phyloP scores from a whole-genome alignment of 2,888 invertebrate species.

The Melitaea athalia region DNA sequence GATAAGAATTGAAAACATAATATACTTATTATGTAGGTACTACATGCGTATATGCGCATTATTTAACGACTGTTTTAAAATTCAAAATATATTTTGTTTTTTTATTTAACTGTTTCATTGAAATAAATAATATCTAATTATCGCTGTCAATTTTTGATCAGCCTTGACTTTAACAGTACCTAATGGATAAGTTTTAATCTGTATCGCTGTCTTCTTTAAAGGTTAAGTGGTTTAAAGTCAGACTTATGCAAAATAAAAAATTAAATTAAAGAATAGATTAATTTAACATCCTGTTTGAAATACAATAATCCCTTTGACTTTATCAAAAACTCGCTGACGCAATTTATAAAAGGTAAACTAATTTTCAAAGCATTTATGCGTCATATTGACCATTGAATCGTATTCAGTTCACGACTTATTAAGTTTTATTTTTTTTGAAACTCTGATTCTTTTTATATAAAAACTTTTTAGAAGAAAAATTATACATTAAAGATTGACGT shows the following conservation, averaged over 20 bases:
- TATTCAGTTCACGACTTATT: too few relatives aligned
- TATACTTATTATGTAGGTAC: too few relatives aligned
- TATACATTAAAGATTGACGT: not conserved
- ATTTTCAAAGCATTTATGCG: not conserved
- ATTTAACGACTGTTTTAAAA: too few relatives aligned
- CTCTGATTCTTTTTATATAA: too few relatives aligned
- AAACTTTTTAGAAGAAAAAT: not conserved
- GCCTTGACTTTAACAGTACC: not conserved
- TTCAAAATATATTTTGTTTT: too few relatives aligned
- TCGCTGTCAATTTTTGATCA: not conserved
- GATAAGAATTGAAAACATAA: too few relatives aligned
- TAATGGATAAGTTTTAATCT: not conserved
- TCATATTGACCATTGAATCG: not conserved
- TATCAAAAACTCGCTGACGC: not conserved
- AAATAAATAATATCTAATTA: not conserved
- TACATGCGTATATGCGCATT: too few relatives aligned
- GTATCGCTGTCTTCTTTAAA: not conserved
- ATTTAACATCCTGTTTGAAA: not conserved
- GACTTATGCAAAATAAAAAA: not conserved
- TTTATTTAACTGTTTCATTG: too few relatives aligned
- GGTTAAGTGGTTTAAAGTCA: conserved; percentile 4
- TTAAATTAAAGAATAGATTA: not conserved
- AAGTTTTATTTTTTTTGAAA: too few relatives aligned
- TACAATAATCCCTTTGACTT: not conserved
- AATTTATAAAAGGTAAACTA: not conserved